These are phyloP conservation scores for Crepidodera aurea DNA, from an alignment of 2,888 invertebrate species.

Conservation along the genomic window DNA sequence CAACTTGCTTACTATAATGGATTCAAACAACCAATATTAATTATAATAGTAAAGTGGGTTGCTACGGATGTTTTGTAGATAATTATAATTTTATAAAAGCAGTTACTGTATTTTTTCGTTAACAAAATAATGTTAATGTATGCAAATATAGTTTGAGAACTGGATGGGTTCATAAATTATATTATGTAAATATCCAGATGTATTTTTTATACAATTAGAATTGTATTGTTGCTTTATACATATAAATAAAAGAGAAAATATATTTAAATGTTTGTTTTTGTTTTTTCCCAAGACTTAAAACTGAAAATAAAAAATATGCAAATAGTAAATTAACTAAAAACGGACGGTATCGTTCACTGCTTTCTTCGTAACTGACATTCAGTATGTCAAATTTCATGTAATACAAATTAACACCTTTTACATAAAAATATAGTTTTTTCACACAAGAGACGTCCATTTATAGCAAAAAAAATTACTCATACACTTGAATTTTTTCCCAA, in stretches of 20 bases:
- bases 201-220: neutral
- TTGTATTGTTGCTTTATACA: slow-evolving; percentile 11
- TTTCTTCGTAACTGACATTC: no score
- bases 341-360: no score
- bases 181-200: slow-evolving; percentile 1
- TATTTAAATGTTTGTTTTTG: neutral
- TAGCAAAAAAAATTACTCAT: no score
- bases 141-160: neutral
- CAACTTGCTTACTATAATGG: neutral
- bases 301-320: no score
- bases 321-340: no score
- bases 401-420: no score
- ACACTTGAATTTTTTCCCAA: no score
- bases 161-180: neutral
- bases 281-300: no score
- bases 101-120: slow-evolving; percentile 1
- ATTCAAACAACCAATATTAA: neutral
- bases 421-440: no score
- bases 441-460: no score
- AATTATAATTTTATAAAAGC: slow-evolving; percentile 11
- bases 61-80: slow-evolving; percentile 4
- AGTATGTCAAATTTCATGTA: no score
- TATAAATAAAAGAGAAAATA: neutral
- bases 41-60: neutral
- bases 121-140: neutral